Conservation (phyloP, 1,140 invertebrate genomes). For the Trinorchestia longiramus region DNA sequence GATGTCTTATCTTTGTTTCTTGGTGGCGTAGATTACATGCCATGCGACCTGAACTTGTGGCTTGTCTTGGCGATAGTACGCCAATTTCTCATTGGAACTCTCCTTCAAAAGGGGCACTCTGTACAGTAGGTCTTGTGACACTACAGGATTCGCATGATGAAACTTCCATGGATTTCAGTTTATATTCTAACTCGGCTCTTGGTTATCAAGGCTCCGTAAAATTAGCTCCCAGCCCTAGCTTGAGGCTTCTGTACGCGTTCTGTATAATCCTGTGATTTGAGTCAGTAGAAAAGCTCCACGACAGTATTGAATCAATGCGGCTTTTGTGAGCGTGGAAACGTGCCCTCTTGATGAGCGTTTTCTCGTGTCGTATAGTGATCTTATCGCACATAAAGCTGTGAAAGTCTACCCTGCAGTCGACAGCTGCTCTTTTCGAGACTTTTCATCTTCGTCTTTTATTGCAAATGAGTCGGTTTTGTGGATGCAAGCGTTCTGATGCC, state of each 20-base stretch:
- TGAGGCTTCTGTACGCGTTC: neutral
- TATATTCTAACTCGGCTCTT: neutral
- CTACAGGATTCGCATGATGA: neutral
- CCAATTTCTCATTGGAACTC: neutral
- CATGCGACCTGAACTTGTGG: neutral
- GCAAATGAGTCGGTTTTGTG: neutral
- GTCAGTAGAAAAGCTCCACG: neutral
- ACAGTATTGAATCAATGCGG: neutral
- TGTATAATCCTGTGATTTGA: neutral
- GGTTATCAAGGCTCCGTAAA: neutral
- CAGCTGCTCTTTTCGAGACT: neutral
- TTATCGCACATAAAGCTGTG: slow-evolving; percentile 34
- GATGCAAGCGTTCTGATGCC: neutral
- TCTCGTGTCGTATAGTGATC: slow-evolving; percentile 7
- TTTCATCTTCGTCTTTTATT: slow-evolving; percentile 36
- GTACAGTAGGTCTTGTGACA: neutral
- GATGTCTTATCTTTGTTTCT: neutral
- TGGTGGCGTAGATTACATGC: slow-evolving; percentile 16
- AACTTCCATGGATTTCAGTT: neutral
- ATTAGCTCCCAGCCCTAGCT: neutral
- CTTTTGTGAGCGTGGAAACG: neutral
- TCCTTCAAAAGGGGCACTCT: neutral
- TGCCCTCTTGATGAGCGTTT: neutral
- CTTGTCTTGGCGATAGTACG: neutral
- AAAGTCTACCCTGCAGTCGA: neutral